Evolutionary conservation across 2,888 invertebrate genomes (phyloP).

Genomic region (Melinaea marsaeus): DNA sequence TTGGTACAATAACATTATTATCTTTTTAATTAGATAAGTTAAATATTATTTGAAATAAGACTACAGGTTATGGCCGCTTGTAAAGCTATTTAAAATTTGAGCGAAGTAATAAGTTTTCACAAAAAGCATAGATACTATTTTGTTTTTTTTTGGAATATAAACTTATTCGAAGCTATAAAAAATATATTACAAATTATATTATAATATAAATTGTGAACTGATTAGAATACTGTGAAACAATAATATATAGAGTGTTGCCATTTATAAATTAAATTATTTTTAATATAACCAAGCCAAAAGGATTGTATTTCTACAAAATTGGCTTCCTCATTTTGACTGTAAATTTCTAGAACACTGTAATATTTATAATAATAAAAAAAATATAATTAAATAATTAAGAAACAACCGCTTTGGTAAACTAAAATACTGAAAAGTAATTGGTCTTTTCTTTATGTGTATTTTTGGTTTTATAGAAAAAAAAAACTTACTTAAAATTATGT

Average conservation of each 20-base stretch:
- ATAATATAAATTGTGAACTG: too few species aligned
- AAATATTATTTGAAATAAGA: neutral
- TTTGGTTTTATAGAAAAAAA: neutral
- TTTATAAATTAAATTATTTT: too few species aligned
- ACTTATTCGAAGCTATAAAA: too few species aligned
- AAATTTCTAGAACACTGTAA: too few species aligned
- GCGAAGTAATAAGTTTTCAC: neutral
- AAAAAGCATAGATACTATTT: neutral
- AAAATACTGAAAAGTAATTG: neutral
- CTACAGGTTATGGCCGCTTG: neutral
- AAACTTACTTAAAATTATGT: neutral
- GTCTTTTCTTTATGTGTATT: neutral
- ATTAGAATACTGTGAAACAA: too few species aligned
- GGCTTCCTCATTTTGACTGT: too few species aligned
- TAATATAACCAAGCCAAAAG: too few species aligned
- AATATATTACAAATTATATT: too few species aligned
- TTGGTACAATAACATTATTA: neutral
- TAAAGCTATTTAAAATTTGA: neutral
- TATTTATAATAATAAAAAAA: too few species aligned
- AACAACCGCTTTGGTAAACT: conserved; percentile 1
- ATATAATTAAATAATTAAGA: neutral
- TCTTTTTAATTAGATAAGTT: neutral
- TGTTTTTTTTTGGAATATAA: neutral
- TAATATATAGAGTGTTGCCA: too few species aligned
- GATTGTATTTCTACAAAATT: too few species aligned